Conservation (phyloP, 1,140 invertebrate genomes). For the Drosophila parabipectinata region DNA sequence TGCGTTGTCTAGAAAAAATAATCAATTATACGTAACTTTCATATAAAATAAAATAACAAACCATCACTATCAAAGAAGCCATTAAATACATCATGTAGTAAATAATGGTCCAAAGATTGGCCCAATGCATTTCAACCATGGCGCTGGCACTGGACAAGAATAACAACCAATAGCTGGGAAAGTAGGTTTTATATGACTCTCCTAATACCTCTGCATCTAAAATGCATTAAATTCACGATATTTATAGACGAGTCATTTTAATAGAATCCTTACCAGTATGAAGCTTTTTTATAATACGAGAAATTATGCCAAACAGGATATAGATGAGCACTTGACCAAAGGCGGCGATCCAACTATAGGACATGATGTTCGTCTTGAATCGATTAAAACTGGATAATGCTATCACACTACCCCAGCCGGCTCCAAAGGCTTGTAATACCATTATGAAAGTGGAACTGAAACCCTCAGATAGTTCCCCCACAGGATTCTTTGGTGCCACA, state of each 20-base stretch:
- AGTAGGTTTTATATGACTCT: not conserved
- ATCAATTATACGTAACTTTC: not conserved
- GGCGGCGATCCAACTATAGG: constrained; percentile 67
- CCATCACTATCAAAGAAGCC: constrained; percentile 53
- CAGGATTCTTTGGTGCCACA: constrained; percentile 86
- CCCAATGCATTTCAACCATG: constrained; percentile 27
- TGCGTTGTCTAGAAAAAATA: constrained; percentile 45
- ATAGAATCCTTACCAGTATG: constrained; percentile 23
- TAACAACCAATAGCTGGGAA: constrained; percentile 49
- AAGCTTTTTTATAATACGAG: constrained; percentile 46
- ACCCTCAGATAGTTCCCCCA: constrained; percentile 1
- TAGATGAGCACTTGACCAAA: constrained; percentile 63
- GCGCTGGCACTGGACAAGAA: constrained; percentile 60
- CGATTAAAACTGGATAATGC: constrained; percentile 95
- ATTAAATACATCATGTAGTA: constrained; percentile 64
- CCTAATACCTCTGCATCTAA: not conserved
- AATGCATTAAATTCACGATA: not conserved
- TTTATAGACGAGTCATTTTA: not conserved
- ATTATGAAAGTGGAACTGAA: constrained; percentile 26
- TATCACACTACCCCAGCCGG: constrained; percentile 95
- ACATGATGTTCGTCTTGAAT: constrained; percentile 90
- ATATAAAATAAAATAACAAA: constrained; percentile 2
- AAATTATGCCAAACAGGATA: constrained; percentile 58
- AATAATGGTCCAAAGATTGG: constrained; percentile 62
- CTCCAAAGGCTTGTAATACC: constrained; percentile 88